Base-by-base conservation (phyloP, 2,888 invertebrate genomes). In the Acrobasis repandana region DNA sequence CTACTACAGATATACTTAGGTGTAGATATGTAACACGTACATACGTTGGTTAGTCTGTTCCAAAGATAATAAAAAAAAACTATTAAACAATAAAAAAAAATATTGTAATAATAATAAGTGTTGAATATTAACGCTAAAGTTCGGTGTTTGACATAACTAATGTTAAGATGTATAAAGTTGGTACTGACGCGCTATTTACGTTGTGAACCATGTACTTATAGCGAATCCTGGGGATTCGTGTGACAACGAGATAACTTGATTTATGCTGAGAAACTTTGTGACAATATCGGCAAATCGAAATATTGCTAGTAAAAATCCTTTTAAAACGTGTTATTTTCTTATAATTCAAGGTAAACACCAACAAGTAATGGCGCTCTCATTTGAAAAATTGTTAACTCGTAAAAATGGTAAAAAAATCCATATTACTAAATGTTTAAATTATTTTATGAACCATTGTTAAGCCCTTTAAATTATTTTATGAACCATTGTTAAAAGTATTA, bases 31-130 rank as follows among this genome's bases (percentile, higher is more conserved):
- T 82, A 82, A 77, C 78, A 75, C 80, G 76, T 77, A 75, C 80
- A 75, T 77, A 75, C 71, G 83, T 85, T 83, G 76, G 71, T 81
- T 86, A 86, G 75, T 81, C 75, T 84, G 85, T 86, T 88, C 78
- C 75, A 76, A 83, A 74, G 75, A 79, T 82, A 83, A 82, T 77
- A 76, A 77, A 74, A 75, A 69, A 80, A 73, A 76, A 76, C 68
- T 77, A 75, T 70, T 78, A 75, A 75, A 78, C 73, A 73, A 62
- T 65, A 70, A 68, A 82, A 81, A n/a, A 82, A 79, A 77, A 83
- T 80, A 84, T 85, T 82, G 78, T 84, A 83, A 73, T 86, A 86
- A 88, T 84, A 83, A 73, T 86, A 86, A 88, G 86, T 89, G 89
- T 90, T 90, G 81, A 85, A 75, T 86, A 86, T 82, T 82, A 84